Conservation (phyloP, 2,888 invertebrate genomes). For the Dorcus hopei region DNA sequence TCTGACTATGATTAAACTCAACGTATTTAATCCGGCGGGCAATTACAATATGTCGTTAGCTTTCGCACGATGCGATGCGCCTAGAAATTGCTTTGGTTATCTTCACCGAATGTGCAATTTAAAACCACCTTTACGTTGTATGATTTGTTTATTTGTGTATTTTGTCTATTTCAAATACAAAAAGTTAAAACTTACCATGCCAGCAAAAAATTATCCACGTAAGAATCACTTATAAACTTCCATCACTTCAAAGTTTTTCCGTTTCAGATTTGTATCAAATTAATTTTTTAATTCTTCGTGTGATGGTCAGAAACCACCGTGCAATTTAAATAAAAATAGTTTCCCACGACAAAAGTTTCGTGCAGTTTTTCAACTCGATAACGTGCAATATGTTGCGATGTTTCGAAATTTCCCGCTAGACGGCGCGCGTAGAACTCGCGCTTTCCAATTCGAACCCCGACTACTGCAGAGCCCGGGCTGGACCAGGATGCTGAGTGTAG, state of each 20-base stretch:
- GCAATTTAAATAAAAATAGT: no score
- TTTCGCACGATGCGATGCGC: neutral
- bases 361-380: neutral
- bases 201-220: neutral
- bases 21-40: no score
- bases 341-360: no score
- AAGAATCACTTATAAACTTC: constrained; percentile 1
- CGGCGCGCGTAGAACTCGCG: constrained; percentile 32
- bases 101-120: no score
- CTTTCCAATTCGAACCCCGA: constrained; percentile 40
- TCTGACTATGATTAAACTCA: no score
- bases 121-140: no score
- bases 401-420: constrained; percentile 28
- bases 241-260: neutral
- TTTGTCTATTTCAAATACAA: neutral
- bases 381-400: constrained; percentile 13
- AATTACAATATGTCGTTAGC: neutral
- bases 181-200: neutral
- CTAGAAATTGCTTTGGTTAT: neutral
- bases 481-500: constrained; percentile 48
- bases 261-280: neutral
- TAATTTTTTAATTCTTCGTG: neutral
- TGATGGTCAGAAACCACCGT: no score
- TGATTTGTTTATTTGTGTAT: no score
- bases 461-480: constrained; percentile 49